A percentile compares a stretch with the other conserved stretches of the same genome.
Conservation (phyloP, 1,140 invertebrate species). For the Venturia canescens region DNA sequence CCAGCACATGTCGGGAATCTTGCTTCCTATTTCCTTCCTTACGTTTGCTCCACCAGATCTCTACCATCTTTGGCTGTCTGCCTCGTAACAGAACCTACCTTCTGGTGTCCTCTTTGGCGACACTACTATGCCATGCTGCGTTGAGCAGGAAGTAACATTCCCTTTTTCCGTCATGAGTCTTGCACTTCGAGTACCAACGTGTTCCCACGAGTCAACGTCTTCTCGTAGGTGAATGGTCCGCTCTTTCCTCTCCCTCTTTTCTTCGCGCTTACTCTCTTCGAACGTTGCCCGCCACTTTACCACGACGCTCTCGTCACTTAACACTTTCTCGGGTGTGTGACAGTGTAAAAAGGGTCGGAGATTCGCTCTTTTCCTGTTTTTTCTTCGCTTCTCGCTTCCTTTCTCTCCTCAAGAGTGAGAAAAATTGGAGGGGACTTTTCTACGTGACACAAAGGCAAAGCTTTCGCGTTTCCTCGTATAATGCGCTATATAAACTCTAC, state of each 20-base stretch:
- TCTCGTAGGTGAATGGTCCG: conserved; percentile 31
- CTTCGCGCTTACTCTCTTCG: neutral
- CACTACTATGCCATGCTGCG: neutral
- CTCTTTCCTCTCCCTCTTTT: neutral
- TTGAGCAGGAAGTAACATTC: conserved; percentile 6
- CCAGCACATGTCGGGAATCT: conserved; percentile 9
- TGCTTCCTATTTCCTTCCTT: conserved; percentile 13
- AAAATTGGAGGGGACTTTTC: conserved; percentile 17
- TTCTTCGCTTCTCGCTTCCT: neutral
- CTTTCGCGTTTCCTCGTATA: neutral
- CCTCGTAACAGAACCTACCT: neutral
- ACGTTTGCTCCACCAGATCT: neutral
- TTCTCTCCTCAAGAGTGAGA: conserved; percentile 4
- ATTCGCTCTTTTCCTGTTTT: neutral
- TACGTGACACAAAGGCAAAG: conserved; percentile 6
- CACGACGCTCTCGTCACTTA: conserved; percentile 15
- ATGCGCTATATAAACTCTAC: conserved; percentile 4
- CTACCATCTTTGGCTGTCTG: neutral
- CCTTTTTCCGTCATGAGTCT: conserved; percentile 1
- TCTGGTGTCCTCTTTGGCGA: conserved; percentile 21
- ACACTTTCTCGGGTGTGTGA: conserved; percentile 20
- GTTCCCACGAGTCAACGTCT: conserved; percentile 37
- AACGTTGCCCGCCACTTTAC: neutral
- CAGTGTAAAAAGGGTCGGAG: conserved; percentile 8
- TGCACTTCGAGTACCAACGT: conserved; percentile 25